Evolutionary conservation across 2,797 vertebrate genomes (phyloP).

Genomic region (Limosa lapponica): DNA sequence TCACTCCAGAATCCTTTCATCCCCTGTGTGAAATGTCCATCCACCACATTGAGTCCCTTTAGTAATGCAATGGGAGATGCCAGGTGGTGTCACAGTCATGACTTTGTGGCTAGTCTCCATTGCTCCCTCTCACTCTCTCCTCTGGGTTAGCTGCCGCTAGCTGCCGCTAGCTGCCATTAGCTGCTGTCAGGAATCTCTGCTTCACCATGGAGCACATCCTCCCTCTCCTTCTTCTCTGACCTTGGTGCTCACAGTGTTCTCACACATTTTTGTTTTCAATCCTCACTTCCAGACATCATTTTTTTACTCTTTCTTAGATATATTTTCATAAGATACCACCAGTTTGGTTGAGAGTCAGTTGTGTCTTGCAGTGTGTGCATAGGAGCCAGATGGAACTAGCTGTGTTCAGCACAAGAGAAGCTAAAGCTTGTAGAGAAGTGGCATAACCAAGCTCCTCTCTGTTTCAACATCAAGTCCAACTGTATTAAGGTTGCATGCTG

Average conservation of each 20-base stretch:
- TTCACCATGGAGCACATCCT: background rate
- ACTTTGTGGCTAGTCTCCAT: background rate
- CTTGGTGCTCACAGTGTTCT: background rate
- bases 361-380: background rate
- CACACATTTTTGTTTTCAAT: background rate
- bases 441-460: background rate
- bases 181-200: background rate
- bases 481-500: background rate
- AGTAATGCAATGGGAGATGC: accelerated
- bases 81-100: accelerated
- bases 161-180: too few relatives aligned
- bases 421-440: background rate
- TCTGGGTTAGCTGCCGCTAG: background rate
- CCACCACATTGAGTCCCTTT: background rate
- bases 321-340: background rate
- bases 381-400: background rate
- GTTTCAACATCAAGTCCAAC: background rate
- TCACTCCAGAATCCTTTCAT: background rate
- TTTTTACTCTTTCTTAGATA: background rate
- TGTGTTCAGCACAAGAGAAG: background rate
- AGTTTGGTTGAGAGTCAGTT: background rate
- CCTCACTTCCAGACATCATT: background rate
- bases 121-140: background rate
- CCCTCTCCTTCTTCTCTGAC: background rate
- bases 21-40: background rate